These are phyloP conservation scores for Prunella strophiata DNA, from an alignment of 2,797 vertebrate genomes.

Conservation along the genomic window DNA sequence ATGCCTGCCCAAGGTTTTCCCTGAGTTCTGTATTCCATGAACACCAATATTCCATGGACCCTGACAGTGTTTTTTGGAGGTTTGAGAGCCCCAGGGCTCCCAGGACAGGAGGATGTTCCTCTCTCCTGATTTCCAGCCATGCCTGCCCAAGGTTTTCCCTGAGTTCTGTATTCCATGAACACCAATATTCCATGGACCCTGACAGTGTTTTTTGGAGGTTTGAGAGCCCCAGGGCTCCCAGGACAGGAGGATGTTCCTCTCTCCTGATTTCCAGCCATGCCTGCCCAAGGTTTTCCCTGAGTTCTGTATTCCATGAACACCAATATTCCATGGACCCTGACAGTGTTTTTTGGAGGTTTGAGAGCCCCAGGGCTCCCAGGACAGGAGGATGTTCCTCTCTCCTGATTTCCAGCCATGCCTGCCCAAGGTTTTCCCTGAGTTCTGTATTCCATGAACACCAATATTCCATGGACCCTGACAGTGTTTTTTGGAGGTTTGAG, in stretches of 20 bases:
- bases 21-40: fast-evolving
- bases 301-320: fast-evolving
- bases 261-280: neutral
- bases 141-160: fast-evolving
- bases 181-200: fast-evolving
- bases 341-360: fast-evolving
- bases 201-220: fast-evolving
- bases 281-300: fast-evolving
- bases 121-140: neutral
- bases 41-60: fast-evolving
- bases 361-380: neutral
- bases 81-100: neutral
- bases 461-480: fast-evolving
- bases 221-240: neutral
- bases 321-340: fast-evolving
- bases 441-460: fast-evolving
- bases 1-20: neutral
- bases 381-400: neutral
- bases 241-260: neutral
- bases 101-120: neutral
- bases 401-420: neutral
- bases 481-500: neutral
- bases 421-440: fast-evolving
- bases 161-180: fast-evolving
- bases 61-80: fast-evolving